A percentile compares a stretch with the other conserved stretches of the same genome.
phyloP scores from a whole-genome alignment of 2,888 invertebrate species.

The Colletes collaris region DNA sequence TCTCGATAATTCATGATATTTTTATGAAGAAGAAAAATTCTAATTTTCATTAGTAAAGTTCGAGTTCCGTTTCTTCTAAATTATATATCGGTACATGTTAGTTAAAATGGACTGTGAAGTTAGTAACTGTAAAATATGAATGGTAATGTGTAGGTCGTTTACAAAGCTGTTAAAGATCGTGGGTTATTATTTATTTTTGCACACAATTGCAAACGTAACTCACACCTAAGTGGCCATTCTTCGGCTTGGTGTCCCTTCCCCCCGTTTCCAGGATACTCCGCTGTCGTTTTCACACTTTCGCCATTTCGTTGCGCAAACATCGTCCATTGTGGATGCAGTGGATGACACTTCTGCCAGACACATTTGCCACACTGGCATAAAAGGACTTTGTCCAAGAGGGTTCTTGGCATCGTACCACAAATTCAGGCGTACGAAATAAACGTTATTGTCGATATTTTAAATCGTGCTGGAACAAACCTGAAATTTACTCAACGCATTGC shows the following conservation, averaged over 20 bases:
- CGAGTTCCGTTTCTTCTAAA: no score
- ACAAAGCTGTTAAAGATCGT: background rate
- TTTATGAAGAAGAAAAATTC: no score
- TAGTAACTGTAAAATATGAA: background rate
- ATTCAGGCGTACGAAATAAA: conserved; percentile 15
- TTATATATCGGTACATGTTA: no score
- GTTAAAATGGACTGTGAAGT: no score
- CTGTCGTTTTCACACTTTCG: conserved; percentile 77
- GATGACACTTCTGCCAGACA: conserved; percentile 57
- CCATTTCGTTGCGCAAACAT: conserved; percentile 70
- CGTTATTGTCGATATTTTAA: background rate
- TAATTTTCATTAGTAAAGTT: no score
- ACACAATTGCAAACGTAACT: conserved; percentile 40
- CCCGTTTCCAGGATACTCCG: conserved; percentile 40
- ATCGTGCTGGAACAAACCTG: no score
- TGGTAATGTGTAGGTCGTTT: background rate
- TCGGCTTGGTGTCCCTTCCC: conserved; percentile 49
- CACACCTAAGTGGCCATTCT: conserved; percentile 60
- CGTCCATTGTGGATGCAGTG: conserved; percentile 56
- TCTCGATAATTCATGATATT: no score
- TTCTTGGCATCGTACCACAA: conserved; percentile 17
- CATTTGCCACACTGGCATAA: conserved; percentile 35
- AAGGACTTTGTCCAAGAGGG: conserved; percentile 37
- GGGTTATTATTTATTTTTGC: background rate
- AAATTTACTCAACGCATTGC: no score